Percentiles rank a stretch among this genome's conserved stretches.
Evolutionary conservation across 2,888 invertebrate genomes (phyloP).

Genomic region (Apotomis turbidana): DNA sequence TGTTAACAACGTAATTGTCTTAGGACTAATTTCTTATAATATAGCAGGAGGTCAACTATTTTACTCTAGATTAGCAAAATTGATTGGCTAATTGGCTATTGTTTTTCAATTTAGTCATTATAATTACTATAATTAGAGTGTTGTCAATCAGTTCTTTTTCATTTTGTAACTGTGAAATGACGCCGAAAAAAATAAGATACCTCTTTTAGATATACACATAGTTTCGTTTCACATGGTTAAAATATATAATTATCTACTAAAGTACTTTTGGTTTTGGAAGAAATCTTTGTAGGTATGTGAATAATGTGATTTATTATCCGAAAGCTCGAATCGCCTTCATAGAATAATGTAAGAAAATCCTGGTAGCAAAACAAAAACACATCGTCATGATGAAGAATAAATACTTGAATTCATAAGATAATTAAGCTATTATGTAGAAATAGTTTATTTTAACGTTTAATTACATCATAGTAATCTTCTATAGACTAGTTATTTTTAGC

Average conservation of each 20-base stretch:
- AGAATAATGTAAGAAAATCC: background rate
- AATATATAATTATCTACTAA: background rate
- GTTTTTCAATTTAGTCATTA: too few relatives aligned
- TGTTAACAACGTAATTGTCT: slow-evolving; percentile 11
- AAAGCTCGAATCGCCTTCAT: background rate
- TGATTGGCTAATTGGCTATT: too few relatives aligned
- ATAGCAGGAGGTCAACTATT: too few relatives aligned
- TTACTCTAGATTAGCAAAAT: too few relatives aligned
- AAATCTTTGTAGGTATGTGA: background rate
- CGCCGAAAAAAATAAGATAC: too few relatives aligned
- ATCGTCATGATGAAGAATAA: background rate
- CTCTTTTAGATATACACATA: background rate
- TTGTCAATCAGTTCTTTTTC: too few relatives aligned
- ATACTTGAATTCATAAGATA: slow-evolving; percentile 29
- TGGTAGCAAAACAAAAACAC: background rate
- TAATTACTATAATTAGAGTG: too few relatives aligned
- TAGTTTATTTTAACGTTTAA: background rate
- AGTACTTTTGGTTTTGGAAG: background rate
- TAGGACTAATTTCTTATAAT: background rate
- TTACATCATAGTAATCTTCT: slow-evolving; percentile 11
- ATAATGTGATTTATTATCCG: background rate
- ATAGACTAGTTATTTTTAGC: slow-evolving; percentile 22
- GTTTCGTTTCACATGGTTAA: background rate
- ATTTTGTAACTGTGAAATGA: too few relatives aligned
- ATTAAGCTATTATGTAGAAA: slow-evolving; percentile 1